Evolutionary conservation across 2,888 invertebrate genomes (phyloP).

Genomic region (Ochropacha duplaris): DNA sequence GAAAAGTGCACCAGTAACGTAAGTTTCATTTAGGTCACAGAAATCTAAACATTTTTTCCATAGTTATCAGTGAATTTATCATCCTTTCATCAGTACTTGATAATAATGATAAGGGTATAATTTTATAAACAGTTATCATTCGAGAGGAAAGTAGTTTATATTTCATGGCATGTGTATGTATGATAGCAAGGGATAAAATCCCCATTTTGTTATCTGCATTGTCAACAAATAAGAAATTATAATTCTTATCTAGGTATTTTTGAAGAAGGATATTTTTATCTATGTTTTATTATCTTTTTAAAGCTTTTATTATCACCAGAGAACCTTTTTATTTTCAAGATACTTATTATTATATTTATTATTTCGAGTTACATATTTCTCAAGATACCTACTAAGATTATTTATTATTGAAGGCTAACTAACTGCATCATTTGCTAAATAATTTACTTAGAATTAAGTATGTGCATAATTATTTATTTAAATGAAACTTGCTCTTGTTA

Average conservation of each 20-base stretch:
- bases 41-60: slow-evolving; percentile 3
- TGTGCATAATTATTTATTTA: too few relatives aligned
- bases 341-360: neutral
- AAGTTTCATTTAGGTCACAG: slow-evolving; percentile 39
- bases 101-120: neutral
- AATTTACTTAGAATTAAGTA: too few relatives aligned
- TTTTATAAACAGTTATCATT: neutral
- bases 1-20: slow-evolving; percentile 79
- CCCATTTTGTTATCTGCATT: neutral
- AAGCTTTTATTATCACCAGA: too few relatives aligned
- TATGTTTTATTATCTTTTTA: neutral
- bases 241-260: neutral
- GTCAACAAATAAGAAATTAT: neutral
- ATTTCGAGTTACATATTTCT: neutral
- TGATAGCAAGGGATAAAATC: neutral
- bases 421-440: too few relatives aligned
- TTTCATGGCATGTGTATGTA: neutral
- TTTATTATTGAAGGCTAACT: neutral
- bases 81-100: neutral
- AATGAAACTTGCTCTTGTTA: too few relatives aligned
- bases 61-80: neutral
- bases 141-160: neutral
- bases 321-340: neutral
- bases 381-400: neutral
- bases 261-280: neutral